Evolutionary conservation across 2,888 invertebrate genomes (phyloP), one percentile per base, ranked within the genome.

Genomic region (Arrhopalites spinosus): DNA sequence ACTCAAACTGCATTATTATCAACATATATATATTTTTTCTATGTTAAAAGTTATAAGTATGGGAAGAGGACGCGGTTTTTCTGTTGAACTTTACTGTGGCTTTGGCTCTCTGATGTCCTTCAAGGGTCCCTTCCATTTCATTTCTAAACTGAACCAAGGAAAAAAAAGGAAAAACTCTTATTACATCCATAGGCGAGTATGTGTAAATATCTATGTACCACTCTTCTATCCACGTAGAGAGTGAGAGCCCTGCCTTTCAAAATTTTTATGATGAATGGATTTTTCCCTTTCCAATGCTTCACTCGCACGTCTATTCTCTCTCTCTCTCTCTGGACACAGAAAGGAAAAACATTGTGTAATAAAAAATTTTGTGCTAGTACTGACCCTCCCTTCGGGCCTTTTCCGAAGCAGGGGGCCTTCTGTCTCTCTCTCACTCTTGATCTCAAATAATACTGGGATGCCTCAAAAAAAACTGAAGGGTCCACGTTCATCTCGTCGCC

Each of bases 201-300:
- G 61, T 72, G 50, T 64, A 63, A 36, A 72, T 47, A 47, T 36
- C 17, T 72, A 25, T 63, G 63, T 45, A 27, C 20, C 27, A 63
- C 23, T 11, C 20, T 50, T 50, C 20, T 70, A 56, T 36, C n/a
- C n/a, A n/a, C n/a, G n/a, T n/a, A n/a, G n/a, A n/a, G 23, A 43
- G 59, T 43, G 43, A 15, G 71, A 67, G 47, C 29, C 23, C 59
- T 75, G 76, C 64, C 74, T 77, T 77, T 77, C 77, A 77, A 77
- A 77, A 74, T 74, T 77, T 77, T 77, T 77, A 77, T 77, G 77
- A 77, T 77, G 77, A 77, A 77, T 77, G 77, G 74, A 74, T 74
- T 77, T 76, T 74, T 74, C 74, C 68, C 59, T 68, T n/a, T 74
- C 45, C 8, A 73, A 73, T 64, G 56, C 56, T 50, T 67, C 66